phyloP scores from a whole-genome alignment of 2,113 vertebrate genomes.

The Oryzias melastigma region DNA sequence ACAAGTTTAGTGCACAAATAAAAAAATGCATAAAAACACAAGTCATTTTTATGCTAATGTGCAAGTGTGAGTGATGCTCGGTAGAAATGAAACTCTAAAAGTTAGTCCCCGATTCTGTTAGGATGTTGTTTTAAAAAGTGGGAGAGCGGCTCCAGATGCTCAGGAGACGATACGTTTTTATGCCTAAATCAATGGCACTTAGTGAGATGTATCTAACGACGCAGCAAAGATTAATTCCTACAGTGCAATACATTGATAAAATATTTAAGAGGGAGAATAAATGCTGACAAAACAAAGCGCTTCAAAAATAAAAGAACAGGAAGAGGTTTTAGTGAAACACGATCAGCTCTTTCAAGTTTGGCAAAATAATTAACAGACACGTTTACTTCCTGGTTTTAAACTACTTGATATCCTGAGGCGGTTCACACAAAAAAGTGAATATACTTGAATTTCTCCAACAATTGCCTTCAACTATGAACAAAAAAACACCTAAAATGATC shows the following conservation, averaged over 20 bases:
- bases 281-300: not conserved
- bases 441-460: too few relatives aligned
- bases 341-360: too few relatives aligned
- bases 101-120: too few relatives aligned
- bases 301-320: not conserved
- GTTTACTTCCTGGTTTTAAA: too few relatives aligned
- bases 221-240: not conserved
- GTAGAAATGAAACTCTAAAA: constrained; percentile 4
- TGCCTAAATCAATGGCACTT: not conserved
- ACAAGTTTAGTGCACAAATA: not conserved
- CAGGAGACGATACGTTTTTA: not conserved
- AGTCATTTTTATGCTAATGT: constrained; percentile 12
- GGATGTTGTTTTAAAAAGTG: not conserved
- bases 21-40: not conserved
- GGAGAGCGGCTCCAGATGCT: not conserved
- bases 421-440: too few relatives aligned
- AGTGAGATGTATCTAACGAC: not conserved
- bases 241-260: not conserved
- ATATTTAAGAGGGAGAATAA: not conserved
- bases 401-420: too few relatives aligned
- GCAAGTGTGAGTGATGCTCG: constrained; percentile 1
- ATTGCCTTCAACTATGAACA: too few relatives aligned
- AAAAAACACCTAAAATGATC: too few relatives aligned
- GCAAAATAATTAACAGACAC: too few relatives aligned
- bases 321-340: not conserved